Conservation (phyloP, 2,113 vertebrate species). For the Coptodon bakossiorum region DNA sequence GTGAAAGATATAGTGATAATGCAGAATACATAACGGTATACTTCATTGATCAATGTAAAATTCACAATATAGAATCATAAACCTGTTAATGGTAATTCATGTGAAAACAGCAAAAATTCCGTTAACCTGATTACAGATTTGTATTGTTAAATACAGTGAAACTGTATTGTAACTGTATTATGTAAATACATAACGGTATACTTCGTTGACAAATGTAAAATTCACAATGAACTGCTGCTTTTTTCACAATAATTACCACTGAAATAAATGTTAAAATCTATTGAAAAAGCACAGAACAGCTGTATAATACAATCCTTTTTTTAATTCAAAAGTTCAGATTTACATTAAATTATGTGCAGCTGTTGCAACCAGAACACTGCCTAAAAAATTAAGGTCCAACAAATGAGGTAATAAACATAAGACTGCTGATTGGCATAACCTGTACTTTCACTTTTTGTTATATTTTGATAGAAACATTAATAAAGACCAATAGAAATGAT, state of each 20-base stretch:
- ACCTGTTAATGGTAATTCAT: too few relatives aligned
- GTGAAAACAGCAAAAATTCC: too few relatives aligned
- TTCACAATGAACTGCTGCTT: background rate
- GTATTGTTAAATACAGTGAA: too few relatives aligned
- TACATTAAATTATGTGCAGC: fast-evolving
- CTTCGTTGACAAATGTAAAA: background rate
- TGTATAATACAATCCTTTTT: background rate
- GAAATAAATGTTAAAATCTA: background rate
- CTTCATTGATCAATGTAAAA: background rate
- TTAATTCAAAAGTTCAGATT: background rate
- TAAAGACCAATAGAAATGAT: background rate
- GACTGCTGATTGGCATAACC: background rate
- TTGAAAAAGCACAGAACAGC: background rate
- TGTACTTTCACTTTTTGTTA: background rate
- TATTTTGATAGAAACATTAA: background rate
- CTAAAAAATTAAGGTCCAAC: background rate
- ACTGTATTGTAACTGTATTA: too few relatives aligned
- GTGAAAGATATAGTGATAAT: fast-evolving
- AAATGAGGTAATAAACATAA: background rate
- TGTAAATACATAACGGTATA: background rate
- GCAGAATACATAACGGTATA: background rate
- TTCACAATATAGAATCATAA: too few relatives aligned
- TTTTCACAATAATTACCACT: background rate
- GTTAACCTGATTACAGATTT: too few relatives aligned
- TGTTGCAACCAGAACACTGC: fast-evolving